phyloP scores from a whole-genome alignment of 2,797 vertebrate genomes.

The Mus spretus region DNA sequence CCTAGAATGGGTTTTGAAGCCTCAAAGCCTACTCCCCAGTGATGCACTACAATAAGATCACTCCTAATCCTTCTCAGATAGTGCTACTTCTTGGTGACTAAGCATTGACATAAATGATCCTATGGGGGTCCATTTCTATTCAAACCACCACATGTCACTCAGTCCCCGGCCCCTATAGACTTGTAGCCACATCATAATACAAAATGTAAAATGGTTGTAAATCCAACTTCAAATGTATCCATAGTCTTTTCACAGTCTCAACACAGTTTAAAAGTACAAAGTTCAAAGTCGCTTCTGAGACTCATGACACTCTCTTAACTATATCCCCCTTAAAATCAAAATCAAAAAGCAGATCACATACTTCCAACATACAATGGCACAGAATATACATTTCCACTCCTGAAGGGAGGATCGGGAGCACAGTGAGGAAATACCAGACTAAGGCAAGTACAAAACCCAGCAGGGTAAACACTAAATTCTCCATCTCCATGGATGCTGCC shows the following conservation, averaged over 20 bases:
- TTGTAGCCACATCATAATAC: neutral
- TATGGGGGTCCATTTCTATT: neutral
- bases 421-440: neutral
- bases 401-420: neutral
- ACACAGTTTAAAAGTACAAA: neutral
- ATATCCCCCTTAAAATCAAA: neutral
- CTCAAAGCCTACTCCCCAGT: neutral
- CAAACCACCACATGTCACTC: neutral
- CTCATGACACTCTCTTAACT: neutral
- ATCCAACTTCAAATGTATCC: neutral
- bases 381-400: too few relatives aligned
- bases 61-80: neutral
- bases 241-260: neutral
- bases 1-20: neutral
- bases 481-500: neutral
- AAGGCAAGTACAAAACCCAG: neutral
- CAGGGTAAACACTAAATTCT: neutral
- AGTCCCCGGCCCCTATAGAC: neutral
- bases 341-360: neutral
- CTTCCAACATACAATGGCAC: neutral
- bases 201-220: neutral
- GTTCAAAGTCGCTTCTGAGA: neutral
- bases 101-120: neutral
- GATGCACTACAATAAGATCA: neutral
- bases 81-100: neutral